Percentiles rank a stretch among this genome's conserved stretches.
Evolutionary conservation across 2,113 vertebrate species (phyloP).

Genomic region (Protobothrops flavoviridis): DNA sequence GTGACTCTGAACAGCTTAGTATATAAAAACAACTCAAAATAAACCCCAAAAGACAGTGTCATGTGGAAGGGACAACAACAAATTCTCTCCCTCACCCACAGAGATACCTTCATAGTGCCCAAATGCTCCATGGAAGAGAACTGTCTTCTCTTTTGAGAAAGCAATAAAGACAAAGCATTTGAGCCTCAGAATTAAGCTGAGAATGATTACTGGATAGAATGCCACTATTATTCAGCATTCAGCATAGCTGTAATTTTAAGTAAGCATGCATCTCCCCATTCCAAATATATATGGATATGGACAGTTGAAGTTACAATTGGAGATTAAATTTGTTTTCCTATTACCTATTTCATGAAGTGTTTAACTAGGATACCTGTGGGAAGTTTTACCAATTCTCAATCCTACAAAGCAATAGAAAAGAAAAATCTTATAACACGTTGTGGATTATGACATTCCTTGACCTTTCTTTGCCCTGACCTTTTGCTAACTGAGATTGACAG

Average conservation of each 20-base stretch:
- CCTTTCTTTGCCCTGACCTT: slow-evolving; percentile 59
- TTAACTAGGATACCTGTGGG: slow-evolving; percentile 49
- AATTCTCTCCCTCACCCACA: neutral
- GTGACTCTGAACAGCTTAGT: neutral
- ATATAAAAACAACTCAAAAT: neutral
- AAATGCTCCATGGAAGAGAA: neutral
- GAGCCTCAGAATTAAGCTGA: neutral
- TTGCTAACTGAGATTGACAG: slow-evolving; percentile 61
- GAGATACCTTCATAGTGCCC: neutral
- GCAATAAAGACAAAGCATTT: neutral
- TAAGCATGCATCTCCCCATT: neutral
- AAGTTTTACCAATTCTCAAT: slow-evolving; percentile 58
- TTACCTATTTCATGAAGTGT: slow-evolving; percentile 28
- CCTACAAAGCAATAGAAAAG: slow-evolving; percentile 44
- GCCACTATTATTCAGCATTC: neutral
- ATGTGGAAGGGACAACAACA: neutral
- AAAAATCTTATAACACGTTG: slow-evolving; percentile 59
- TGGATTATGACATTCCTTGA: slow-evolving; percentile 57
- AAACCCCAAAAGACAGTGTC: neutral
- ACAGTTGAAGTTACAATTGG: slow-evolving; percentile 14
- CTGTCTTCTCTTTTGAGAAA: neutral
- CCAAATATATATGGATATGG: neutral
- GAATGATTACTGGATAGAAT: neutral
- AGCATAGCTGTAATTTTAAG: neutral
- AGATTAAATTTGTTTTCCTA: slow-evolving; percentile 33